Evolutionary conservation across 2,888 invertebrate species (phyloP), one percentile per base, ranked within the genome.

Genomic region (Philereme vetulata): DNA sequence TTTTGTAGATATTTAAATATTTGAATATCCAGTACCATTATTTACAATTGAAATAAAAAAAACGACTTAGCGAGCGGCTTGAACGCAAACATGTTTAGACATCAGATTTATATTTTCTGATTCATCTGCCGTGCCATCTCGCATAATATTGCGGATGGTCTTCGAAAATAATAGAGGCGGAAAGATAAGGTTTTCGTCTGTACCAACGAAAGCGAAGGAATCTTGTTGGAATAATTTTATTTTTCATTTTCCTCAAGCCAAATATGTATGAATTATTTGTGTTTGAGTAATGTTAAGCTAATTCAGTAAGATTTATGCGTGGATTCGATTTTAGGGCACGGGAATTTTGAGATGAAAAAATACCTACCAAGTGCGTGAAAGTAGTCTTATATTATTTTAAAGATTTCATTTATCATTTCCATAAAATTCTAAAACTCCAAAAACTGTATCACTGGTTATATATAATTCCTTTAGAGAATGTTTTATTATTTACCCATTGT

Each of bases 71-170:
- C 63, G 65, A 73, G 66, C 66, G 74, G 75, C 77, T 84, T 80
- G 76, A 81, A 74, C 78, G 80, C 79, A 86, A 88, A 89, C 85
- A 88, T 87, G 85, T 86, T 89, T 83, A 88, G 84, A 84, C 81
- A 78, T 83, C 80, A 85, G 85, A 90, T 89, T 90, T 89, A 87
- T 88, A 86, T 86, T 84, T 86, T 84, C 85, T 86, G 87, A 88
- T 89, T 86, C 86, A 86, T 88, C 88, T 85, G 84, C 82, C 82
- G 78, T 81, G 77, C 79, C 80, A 81, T 82, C 81, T 86, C 83
- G 86, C 84, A 86, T 90, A 88, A 90, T 89, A 88, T 87, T 86
- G 86, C 81, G 83, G 85, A 81, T 84, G 79, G 82, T 85, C 86
- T 86, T 78, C 86, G 81, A 85, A 87, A 88, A 90, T 88, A 90